These are phyloP conservation scores for Lasius platythorax DNA, from an alignment of 2,888 invertebrate species.

Conservation along the genomic window DNA sequence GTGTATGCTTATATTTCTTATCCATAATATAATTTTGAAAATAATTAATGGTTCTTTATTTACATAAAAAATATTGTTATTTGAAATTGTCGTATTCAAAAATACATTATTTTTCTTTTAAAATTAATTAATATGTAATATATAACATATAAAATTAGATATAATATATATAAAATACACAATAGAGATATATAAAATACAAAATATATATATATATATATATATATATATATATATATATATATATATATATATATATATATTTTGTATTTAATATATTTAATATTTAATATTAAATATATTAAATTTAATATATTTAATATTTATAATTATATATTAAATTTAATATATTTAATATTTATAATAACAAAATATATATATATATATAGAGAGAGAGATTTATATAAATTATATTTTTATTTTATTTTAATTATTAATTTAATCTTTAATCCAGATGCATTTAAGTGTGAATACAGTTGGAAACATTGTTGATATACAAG, in stretches of 20 bases:
- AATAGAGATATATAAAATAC: too few relatives aligned
- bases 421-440: not conserved
- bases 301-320: too few relatives aligned
- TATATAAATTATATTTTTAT: not conserved
- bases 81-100: not conserved
- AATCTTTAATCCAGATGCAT: conserved; percentile 76
- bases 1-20: not conserved
- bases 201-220: too few relatives aligned
- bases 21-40: not conserved
- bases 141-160: not conserved
- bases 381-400: too few relatives aligned
- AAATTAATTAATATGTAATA: not conserved
- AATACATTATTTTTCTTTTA: not conserved
- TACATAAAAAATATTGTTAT: not conserved
- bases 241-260: too few relatives aligned
- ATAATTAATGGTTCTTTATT: not conserved
- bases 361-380: too few relatives aligned
- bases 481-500: conserved; percentile 88
- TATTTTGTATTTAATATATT: too few relatives aligned
- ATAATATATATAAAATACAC: not conserved
- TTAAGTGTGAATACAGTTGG: conserved; percentile 85
- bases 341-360: too few relatives aligned
- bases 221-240: too few relatives aligned
- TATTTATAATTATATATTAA: too few relatives aligned
- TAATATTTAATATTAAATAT: too few relatives aligned